phyloP scores from a whole-genome alignment of 2,113 vertebrate species.

The Lampris incognitus region DNA sequence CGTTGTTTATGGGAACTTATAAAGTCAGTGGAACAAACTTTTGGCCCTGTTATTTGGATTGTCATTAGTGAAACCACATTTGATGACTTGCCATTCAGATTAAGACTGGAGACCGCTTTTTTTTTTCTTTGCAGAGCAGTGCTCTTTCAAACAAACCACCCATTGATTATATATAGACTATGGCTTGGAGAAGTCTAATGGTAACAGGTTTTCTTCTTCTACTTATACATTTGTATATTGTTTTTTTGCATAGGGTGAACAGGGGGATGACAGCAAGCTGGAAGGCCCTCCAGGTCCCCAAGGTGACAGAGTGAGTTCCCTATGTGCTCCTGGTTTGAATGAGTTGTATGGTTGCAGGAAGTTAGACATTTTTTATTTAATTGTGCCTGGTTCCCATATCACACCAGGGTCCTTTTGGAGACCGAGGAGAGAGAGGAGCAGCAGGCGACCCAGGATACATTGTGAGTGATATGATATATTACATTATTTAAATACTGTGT shows the following conservation, averaged over 20 bases:
- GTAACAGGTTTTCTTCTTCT: background rate
- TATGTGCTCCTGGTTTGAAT: background rate
- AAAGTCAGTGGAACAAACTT: slow-evolving; percentile 37
- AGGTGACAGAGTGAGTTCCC: slow-evolving; percentile 93
- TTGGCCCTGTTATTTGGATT: slow-evolving; percentile 39
- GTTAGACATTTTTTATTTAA: slow-evolving; percentile 2
- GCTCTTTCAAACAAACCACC: slow-evolving; percentile 32
- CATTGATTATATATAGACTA: slow-evolving; percentile 29
- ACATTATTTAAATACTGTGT: background rate
- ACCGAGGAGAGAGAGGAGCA: slow-evolving; percentile 89
- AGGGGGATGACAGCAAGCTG: slow-evolving; percentile 90
- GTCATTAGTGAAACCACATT: slow-evolving; percentile 47
- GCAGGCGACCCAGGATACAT: slow-evolving; percentile 90
- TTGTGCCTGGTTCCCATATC: slow-evolving; percentile 25
- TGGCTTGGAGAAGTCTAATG: slow-evolving; percentile 29
- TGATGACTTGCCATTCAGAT: slow-evolving; percentile 53
- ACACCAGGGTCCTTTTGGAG: slow-evolving; percentile 87
- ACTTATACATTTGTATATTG: background rate
- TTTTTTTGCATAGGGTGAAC: slow-evolving; percentile 86
- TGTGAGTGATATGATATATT: slow-evolving; percentile 83
- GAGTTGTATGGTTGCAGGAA: background rate
- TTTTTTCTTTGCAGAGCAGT: slow-evolving; percentile 18
- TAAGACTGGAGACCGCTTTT: background rate
- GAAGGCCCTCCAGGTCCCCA: slow-evolving; percentile 91
- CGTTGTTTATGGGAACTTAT: slow-evolving; percentile 59